phyloP scores from a whole-genome alignment of 2,888 invertebrate genomes.

The Epinotia nisella region DNA sequence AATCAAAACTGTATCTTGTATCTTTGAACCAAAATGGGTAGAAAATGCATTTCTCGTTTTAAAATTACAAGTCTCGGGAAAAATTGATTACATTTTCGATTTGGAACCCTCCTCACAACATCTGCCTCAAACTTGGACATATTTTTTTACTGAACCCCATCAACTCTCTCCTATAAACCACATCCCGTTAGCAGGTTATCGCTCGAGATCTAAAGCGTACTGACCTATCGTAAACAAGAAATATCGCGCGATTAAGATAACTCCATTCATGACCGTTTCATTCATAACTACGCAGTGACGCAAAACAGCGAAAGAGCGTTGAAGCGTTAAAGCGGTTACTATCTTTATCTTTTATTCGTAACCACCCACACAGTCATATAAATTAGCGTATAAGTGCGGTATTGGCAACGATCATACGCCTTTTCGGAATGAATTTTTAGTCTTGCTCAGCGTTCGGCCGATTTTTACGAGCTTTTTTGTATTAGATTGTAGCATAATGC shows the following conservation, averaged over 20 bases:
- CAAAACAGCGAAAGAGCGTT: background rate
- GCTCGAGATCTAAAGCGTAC: conserved; percentile 35
- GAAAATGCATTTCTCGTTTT: too few relatives aligned
- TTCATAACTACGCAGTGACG: conserved; percentile 32
- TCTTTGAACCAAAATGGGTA: too few relatives aligned
- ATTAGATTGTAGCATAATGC: background rate
- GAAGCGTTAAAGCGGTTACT: background rate
- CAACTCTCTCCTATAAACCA: conserved; percentile 14
- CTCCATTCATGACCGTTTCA: conserved; percentile 33
- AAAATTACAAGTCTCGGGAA: too few relatives aligned
- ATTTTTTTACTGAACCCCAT: conserved; percentile 5
- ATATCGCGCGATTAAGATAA: conserved; percentile 39
- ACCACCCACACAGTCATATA: background rate
- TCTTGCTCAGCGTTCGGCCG: background rate
- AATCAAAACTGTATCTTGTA: too few relatives aligned
- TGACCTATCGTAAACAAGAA: conserved; percentile 42
- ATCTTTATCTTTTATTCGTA: background rate
- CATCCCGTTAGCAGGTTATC: conserved; percentile 39
- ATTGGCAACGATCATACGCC: background rate
- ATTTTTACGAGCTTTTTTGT: background rate
- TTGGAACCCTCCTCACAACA: background rate
- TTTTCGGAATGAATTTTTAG: background rate
- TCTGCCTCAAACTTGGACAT: background rate
- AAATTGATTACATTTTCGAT: background rate
- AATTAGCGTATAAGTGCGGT: background rate